Evolutionary conservation across 2,797 vertebrate species (phyloP), one percentile per base, ranked within the genome.

Genomic region (Pogonophryne albipinna): DNA sequence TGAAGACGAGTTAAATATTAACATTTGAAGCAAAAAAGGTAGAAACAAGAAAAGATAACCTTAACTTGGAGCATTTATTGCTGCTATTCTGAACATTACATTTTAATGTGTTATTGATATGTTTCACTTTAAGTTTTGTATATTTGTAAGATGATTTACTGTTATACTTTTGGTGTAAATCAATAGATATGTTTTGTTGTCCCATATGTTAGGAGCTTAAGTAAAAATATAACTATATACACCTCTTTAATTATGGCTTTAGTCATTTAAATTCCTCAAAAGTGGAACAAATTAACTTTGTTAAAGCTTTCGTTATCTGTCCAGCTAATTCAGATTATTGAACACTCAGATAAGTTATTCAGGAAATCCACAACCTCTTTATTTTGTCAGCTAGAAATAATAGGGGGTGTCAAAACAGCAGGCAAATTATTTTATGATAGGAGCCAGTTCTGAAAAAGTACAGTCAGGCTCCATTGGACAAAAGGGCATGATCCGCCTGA

Each of bases 381-480:
- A 38, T 10, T 12, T 9, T 55, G 58, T 38, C 53, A 56, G 51
- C 3, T 2, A 46, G 51, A 52, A 3, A 46, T 44, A 56, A 10
- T 3, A 10, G 10, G 11, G 20, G n/a, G 11, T 66, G 77, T 80
- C 56, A 75, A 87, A 76, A 52, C 74, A 83, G 38, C 60, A 69
- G 51, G 80, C 73, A 82, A 90, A 92, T 91, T 83, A 71, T 71
- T 85, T 76, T 68, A 69, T 55, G 50, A 56, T 80, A 80, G 20
- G 80, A 68, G 60, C 56, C 69, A 51, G 82, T 66, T 66, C 81
- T 70, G 78, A 79, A 90, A 38, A 87, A 90, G 89, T 89, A 78
- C 82, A 88, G 90, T 72, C 81, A 83, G 76, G 87, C 82, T 82
- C 42, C 83, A 86, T 69, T 78, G 86, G 87, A 92, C 90, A 92